Evolutionary conservation across 2,113 vertebrate genomes (phyloP).

Genomic region (Eurystomus gularis): DNA sequence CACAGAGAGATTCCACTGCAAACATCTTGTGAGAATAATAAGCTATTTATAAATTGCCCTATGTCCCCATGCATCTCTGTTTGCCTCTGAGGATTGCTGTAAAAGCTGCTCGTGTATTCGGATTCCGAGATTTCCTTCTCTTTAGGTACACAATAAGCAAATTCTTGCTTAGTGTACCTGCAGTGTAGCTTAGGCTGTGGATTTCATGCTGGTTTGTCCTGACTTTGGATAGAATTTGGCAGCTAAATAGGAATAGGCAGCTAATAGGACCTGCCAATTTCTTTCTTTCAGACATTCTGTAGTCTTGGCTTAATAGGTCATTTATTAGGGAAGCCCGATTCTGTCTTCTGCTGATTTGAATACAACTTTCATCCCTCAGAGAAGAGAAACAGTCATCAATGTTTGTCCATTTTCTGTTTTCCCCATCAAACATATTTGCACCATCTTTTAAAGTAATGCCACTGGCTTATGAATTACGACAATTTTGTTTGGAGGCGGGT

Average conservation of each 20-base stretch:
- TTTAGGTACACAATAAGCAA: not conserved
- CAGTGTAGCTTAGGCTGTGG: not conserved
- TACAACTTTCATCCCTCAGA: not conserved
- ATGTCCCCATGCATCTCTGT: not conserved
- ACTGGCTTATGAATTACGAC: not conserved
- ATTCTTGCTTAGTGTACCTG: not conserved
- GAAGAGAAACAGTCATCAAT: not conserved
- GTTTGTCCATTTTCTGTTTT: not conserved
- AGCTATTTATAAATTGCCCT: not conserved
- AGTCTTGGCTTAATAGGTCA: not conserved
- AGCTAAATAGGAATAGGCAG: too few species aligned
- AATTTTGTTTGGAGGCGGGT: not conserved
- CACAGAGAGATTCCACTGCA: not conserved
- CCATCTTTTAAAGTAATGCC: not conserved
- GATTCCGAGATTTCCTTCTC: not conserved
- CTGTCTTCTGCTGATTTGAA: not conserved
- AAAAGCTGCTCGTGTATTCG: not conserved
- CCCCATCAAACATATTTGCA: not conserved
- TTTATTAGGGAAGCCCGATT: slow-evolving; percentile 13
- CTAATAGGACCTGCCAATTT: too few species aligned
- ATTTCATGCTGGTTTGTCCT: not conserved
- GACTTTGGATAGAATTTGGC: not conserved
- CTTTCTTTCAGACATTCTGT: too few species aligned
- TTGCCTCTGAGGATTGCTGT: not conserved
- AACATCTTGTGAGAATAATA: slow-evolving; percentile 16